Conservation (phyloP, 2,888 invertebrate species). For the Dione juno region DNA sequence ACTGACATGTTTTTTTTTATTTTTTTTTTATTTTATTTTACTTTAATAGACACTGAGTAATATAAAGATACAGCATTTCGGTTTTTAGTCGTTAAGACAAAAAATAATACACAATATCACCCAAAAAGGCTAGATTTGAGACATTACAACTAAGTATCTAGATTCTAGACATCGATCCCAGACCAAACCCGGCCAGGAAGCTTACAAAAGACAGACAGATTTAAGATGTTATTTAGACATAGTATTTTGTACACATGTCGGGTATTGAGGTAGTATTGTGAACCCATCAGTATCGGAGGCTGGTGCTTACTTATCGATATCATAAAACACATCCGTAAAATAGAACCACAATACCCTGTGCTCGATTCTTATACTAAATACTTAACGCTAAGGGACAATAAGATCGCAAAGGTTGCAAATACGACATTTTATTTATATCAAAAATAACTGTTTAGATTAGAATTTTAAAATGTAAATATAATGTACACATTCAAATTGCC, state of each 20-base stretch:
- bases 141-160: background rate
- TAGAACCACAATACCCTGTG: slow-evolving; percentile 84
- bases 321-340: slow-evolving; percentile 76
- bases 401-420: slow-evolving; percentile 76
- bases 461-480: slow-evolving; percentile 22
- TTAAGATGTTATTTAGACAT: slow-evolving; percentile 65
- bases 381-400: slow-evolving; percentile 80
- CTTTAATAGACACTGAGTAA: background rate
- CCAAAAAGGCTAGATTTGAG: background rate
- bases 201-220: slow-evolving; percentile 62
- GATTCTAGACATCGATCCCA: slow-evolving; percentile 8
- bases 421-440: slow-evolving; percentile 44
- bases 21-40: background rate
- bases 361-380: slow-evolving; percentile 76
- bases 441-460: slow-evolving; percentile 38
- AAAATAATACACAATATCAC: background rate
- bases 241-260: slow-evolving; percentile 65
- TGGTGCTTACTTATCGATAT: slow-evolving; percentile 72
- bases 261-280: slow-evolving; percentile 82
- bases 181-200: slow-evolving; percentile 48
- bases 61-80: background rate
- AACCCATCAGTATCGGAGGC: slow-evolving; percentile 62
- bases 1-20: slow-evolving; percentile 2
- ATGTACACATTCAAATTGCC: slow-evolving; percentile 18
- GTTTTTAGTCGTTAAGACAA: background rate